Conservation (phyloP, 2,888 invertebrate species). For the Heterodera filipjevi region DNA sequence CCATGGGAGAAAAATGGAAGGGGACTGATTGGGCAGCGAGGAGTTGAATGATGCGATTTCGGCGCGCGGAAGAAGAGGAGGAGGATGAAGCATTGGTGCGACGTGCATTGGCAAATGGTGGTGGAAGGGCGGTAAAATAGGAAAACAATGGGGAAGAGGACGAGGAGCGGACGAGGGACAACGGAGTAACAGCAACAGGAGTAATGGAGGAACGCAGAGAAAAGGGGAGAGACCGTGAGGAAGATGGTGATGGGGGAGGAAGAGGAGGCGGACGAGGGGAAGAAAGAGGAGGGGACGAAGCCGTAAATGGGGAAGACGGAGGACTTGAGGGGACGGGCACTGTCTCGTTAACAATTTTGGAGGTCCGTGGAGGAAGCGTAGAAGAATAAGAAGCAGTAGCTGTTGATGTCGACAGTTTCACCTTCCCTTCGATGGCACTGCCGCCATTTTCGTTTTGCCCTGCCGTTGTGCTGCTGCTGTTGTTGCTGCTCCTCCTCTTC, state of each 20-base stretch:
- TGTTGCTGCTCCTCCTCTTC: neutral
- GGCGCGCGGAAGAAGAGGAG: no score
- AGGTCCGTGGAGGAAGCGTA: neutral
- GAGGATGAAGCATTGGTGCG: neutral
- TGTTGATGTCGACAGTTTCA: neutral
- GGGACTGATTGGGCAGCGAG: constrained; percentile 8
- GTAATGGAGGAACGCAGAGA: neutral
- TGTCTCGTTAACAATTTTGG: neutral
- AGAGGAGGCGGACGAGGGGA: no score
- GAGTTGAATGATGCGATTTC: neutral
- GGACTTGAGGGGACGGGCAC: neutral
- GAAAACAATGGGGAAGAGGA: neutral
- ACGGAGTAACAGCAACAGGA: neutral
- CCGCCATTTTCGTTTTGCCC: neutral
- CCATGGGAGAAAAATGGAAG: neutral
- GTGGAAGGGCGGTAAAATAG: neutral
- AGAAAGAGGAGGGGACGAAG: neutral
- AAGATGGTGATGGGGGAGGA: neutral
- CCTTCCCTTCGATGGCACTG: neutral
- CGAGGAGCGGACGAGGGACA: neutral
- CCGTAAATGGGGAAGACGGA: neutral
- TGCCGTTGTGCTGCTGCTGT: neutral
- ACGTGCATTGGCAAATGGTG: neutral
- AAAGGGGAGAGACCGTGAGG: neutral
- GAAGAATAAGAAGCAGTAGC: neutral